These are phyloP conservation scores for Anarsia innoxiella DNA, from an alignment of 2,888 invertebrate species.

Conservation along the genomic window DNA sequence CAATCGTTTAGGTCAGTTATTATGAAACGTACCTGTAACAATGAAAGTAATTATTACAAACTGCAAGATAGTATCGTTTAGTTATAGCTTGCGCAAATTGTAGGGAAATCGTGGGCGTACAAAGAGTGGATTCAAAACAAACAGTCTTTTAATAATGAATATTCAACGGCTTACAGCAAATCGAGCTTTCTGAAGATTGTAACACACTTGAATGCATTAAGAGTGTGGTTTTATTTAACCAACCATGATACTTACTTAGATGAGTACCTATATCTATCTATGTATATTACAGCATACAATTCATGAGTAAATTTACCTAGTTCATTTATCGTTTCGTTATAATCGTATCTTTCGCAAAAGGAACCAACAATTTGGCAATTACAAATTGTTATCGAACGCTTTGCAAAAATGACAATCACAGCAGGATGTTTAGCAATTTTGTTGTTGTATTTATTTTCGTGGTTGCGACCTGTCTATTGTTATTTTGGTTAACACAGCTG, in stretches of 20 bases:
- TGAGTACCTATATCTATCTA: no score
- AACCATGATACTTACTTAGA: no score
- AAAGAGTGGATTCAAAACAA: slow-evolving; percentile 19
- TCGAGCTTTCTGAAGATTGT: no score
- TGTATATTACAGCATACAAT: no score
- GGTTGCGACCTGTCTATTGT: background rate
- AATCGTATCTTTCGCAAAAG: no score
- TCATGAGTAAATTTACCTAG: no score
- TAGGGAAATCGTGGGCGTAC: slow-evolving; percentile 24
- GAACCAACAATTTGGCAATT: no score
- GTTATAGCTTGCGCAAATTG: slow-evolving; percentile 25
- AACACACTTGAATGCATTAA: no score
- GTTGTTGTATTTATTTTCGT: slow-evolving; percentile 1
- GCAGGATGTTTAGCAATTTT: background rate
- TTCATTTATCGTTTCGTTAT: no score
- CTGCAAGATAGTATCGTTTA: slow-evolving; percentile 32
- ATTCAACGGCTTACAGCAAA: slow-evolving; percentile 14
- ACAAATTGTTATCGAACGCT: background rate
- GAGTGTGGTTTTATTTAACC: no score
- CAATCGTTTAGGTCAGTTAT: slow-evolving; percentile 29
- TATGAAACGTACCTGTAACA: slow-evolving; percentile 60
- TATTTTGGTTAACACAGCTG: background rate
- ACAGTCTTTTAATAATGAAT: slow-evolving; percentile 17
- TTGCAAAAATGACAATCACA: background rate
- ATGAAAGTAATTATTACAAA: slow-evolving; percentile 44